These are phyloP conservation scores for Rhopalosiphum maidis DNA, from an alignment of 1,140 invertebrate genomes.

Conservation along the genomic window DNA sequence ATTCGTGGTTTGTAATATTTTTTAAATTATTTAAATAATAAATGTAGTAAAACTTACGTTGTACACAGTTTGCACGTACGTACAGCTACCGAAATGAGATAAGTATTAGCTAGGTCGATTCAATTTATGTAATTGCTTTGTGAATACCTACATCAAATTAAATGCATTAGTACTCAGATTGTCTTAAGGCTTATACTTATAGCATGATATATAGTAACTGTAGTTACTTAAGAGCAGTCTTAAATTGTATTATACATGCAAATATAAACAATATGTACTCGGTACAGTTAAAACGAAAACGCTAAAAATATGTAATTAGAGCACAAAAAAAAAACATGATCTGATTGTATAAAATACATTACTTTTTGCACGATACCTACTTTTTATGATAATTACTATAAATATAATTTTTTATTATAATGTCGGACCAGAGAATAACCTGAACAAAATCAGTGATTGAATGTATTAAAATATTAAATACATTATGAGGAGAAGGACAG, in stretches of 20 bases:
- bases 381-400: neutral
- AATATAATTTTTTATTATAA: neutral
- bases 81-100: neutral
- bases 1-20: neutral
- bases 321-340: neutral
- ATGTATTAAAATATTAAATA: neutral
- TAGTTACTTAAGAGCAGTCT: neutral
- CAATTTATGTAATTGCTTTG: neutral
- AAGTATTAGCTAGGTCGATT: neutral
- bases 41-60: neutral
- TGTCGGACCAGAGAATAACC: neutral
- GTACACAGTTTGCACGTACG: neutral
- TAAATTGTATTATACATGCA: neutral
- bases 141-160: conserved; percentile 8
- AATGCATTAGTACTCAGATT: neutral
- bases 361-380: neutral
- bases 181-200: conserved; percentile 3
- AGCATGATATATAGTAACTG: neutral
- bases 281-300: neutral
- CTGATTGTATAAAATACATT: neutral
- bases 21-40: neutral
- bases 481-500: neutral
- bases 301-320: conserved; percentile 11
- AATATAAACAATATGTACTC: neutral
- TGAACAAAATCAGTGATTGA: neutral